Conservation (phyloP, 2,113 vertebrate species). For the Apus apus region DNA sequence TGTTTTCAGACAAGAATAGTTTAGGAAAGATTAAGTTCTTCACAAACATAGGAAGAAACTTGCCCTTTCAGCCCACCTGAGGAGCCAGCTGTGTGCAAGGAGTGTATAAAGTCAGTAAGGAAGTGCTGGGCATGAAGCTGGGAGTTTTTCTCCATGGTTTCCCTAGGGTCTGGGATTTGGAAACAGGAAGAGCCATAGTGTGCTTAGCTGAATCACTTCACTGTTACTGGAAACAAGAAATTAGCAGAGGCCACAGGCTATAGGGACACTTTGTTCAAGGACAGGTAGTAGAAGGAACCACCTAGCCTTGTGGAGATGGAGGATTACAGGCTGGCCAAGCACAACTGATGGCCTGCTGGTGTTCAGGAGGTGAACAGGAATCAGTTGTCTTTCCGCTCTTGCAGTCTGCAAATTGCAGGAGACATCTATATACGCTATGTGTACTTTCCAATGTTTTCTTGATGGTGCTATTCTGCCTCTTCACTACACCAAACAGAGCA, state of each 20-base stretch:
- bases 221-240: not conserved
- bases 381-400: not conserved
- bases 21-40: not conserved
- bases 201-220: not conserved
- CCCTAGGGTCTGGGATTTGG: not conserved
- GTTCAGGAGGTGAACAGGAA: not conserved
- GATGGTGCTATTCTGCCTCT: not conserved
- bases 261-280: not conserved
- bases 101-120: not conserved
- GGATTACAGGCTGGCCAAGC: not conserved
- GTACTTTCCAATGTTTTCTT: not conserved
- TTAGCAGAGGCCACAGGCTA: not conserved
- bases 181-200: not conserved
- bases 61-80: not conserved
- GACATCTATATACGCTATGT: not conserved
- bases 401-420: not conserved
- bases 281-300: not conserved
- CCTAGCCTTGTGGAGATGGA: accelerated
- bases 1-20: not conserved
- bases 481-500: not conserved
- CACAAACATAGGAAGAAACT: not conserved
- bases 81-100: not conserved
- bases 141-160: not conserved
- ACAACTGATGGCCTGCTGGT: not conserved
- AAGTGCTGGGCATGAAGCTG: not conserved